phyloP scores from a whole-genome alignment of 37 sponge, comb jelly and placozoan genomes.

The Diacarnus erythraeanus region DNA sequence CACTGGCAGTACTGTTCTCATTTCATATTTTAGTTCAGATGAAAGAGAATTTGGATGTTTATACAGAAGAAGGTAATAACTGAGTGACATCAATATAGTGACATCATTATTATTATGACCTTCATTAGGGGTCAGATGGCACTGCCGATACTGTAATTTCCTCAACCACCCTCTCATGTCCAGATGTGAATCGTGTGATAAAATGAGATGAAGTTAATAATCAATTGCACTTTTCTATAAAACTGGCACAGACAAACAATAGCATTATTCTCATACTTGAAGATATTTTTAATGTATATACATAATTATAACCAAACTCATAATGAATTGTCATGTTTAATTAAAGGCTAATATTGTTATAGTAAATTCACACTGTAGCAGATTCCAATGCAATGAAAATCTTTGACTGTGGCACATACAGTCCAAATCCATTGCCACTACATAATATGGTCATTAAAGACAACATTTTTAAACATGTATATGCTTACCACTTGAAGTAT shows the following conservation, averaged over 20 bases:
- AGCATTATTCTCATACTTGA: neutral
- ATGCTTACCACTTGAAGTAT: constrained; percentile 53
- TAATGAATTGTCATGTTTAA: neutral
- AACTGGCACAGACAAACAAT: too few relatives aligned
- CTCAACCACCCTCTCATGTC: constrained; percentile 52
- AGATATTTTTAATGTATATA: neutral
- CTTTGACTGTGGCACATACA: constrained; percentile 39
- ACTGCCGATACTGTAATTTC: constrained; percentile 34
- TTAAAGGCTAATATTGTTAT: neutral
- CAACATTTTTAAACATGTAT: neutral
- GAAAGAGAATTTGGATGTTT: constrained; percentile 22
- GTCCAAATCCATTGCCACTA: constrained; percentile 37
- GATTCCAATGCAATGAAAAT: constrained; percentile 19
- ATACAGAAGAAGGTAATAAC: constrained; percentile 59
- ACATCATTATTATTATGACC: neutral
- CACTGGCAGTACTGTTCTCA: neutral
- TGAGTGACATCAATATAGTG: too few relatives aligned
- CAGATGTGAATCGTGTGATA: constrained; percentile 33
- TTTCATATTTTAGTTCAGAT: constrained; percentile 23
- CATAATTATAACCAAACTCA: neutral
- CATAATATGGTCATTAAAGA: neutral
- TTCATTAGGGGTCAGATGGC: constrained; percentile 39
- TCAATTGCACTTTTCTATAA: too few relatives aligned
- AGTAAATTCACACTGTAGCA: neutral
- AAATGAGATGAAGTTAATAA: neutral